phyloP scores from a whole-genome alignment of 2,113 vertebrate species.

The Ginglymostoma cirratum region DNA sequence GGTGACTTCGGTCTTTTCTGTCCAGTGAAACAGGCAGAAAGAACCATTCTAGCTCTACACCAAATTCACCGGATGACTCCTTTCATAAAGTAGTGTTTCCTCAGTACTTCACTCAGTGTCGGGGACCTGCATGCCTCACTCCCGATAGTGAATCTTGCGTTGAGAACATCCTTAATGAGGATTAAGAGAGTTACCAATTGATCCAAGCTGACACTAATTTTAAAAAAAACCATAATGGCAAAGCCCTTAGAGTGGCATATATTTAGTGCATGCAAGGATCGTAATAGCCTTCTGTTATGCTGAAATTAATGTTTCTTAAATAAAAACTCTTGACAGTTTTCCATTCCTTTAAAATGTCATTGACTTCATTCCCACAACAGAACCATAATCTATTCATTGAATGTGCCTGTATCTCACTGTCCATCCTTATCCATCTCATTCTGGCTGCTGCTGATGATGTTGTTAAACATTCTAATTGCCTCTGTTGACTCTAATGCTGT shows the following conservation, averaged over 20 bases:
- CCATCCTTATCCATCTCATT: not conserved
- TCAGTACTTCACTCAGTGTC: not conserved
- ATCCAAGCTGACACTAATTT: not conserved
- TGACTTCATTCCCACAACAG: not conserved
- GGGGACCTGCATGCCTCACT: not conserved
- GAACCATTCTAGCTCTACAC: no score
- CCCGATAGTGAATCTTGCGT: not conserved
- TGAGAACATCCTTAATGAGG: not conserved
- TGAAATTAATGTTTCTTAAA: not conserved
- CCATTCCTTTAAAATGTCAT: not conserved
- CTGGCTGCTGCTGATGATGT: not conserved
- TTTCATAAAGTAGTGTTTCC: not conserved
- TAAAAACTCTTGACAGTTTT: not conserved
- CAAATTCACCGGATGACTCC: no score
- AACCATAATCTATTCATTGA: not conserved
- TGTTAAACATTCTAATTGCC: not conserved
- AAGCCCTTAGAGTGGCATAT: not conserved
- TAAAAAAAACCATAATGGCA: not conserved
- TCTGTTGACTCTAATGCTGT: not conserved
- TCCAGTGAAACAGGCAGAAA: not conserved
- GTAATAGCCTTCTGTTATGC: not conserved
- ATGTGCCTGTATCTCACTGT: not conserved
- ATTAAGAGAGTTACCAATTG: not conserved
- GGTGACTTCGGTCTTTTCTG: not conserved
- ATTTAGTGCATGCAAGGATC: not conserved